These are phyloP conservation scores for Brachycybe producta DNA, from an alignment of 2,888 invertebrate species.

Conservation along the genomic window DNA sequence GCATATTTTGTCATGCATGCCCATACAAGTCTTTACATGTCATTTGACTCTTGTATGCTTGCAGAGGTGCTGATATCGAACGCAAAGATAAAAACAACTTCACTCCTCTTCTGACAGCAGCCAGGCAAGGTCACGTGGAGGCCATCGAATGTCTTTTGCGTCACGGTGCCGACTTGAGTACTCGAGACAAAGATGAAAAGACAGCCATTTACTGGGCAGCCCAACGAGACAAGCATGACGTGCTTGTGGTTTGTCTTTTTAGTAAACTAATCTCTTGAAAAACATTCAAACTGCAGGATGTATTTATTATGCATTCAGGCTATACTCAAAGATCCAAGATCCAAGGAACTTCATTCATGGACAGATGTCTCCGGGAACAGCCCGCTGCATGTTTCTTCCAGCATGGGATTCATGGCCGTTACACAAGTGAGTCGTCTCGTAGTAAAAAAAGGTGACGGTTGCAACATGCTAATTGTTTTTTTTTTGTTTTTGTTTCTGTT, in stretches of 20 bases:
- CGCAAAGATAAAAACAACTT: slow-evolving; percentile 34
- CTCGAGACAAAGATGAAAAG: slow-evolving; percentile 36
- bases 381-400: slow-evolving; percentile 38
- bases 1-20: too few species aligned
- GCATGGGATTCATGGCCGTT: slow-evolving; percentile 30
- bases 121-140: slow-evolving; percentile 32
- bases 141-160: slow-evolving; percentile 32
- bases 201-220: slow-evolving; percentile 36
- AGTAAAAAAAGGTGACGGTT: too few species aligned
- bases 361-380: slow-evolving; percentile 37
- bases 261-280: too few species aligned
- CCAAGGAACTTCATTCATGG: slow-evolving; percentile 30
- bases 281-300: too few species aligned
- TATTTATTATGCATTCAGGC: slow-evolving; percentile 4
- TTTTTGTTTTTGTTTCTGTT: slow-evolving; percentile 6
- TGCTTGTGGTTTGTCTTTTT: slow-evolving; percentile 34
- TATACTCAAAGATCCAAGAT: slow-evolving; percentile 28
- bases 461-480: not conserved
- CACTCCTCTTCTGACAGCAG: slow-evolving; percentile 36
- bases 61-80: slow-evolving; percentile 34
- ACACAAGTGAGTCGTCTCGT: slow-evolving; percentile 23
- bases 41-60: slow-evolving; percentile 5
- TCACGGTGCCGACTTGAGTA: slow-evolving; percentile 31
- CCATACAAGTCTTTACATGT: too few species aligned
- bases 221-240: slow-evolving; percentile 33